Evolutionary conservation across 2,797 vertebrate species (phyloP).

Genomic region (Perdix hodgsoniae): DNA sequence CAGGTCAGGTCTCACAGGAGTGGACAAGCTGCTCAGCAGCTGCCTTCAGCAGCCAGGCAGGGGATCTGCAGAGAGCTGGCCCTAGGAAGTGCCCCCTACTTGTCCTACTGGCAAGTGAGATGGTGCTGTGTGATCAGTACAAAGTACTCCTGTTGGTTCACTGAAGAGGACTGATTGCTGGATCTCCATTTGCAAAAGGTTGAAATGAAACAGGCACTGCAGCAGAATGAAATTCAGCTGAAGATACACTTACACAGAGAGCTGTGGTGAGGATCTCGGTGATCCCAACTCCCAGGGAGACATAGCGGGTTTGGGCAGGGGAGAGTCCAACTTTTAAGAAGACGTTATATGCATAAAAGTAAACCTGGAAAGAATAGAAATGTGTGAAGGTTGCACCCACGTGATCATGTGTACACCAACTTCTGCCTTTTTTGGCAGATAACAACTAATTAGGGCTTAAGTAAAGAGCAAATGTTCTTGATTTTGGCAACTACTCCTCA

Average conservation of each 20-base stretch:
- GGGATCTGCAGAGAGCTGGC: background rate
- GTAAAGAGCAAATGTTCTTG: constrained; percentile 77
- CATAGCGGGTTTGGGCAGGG: constrained; percentile 75
- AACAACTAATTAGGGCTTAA: background rate
- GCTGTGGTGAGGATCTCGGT: constrained; percentile 80
- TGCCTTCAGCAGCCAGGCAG: background rate
- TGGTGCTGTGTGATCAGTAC: background rate
- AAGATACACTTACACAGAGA: constrained; percentile 81
- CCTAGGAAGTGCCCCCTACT: background rate
- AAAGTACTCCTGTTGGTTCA: background rate
- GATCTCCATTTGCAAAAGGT: background rate
- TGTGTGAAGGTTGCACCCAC: background rate
- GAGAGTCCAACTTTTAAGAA: constrained; percentile 84
- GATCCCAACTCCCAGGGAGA: constrained; percentile 81
- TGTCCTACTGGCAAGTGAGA: background rate
- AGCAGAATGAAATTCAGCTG: background rate
- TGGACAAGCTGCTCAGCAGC: background rate
- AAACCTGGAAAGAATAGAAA: constrained; percentile 77
- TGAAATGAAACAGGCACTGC: background rate
- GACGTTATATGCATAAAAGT: constrained; percentile 85
- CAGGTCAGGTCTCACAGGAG: background rate
- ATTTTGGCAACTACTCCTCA: background rate
- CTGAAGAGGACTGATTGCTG: background rate
- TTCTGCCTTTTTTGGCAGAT: background rate
- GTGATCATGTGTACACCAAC: background rate